Evolutionary conservation across 2,888 invertebrate genomes (phyloP).

Genomic region (Sialis fuliginosa): DNA sequence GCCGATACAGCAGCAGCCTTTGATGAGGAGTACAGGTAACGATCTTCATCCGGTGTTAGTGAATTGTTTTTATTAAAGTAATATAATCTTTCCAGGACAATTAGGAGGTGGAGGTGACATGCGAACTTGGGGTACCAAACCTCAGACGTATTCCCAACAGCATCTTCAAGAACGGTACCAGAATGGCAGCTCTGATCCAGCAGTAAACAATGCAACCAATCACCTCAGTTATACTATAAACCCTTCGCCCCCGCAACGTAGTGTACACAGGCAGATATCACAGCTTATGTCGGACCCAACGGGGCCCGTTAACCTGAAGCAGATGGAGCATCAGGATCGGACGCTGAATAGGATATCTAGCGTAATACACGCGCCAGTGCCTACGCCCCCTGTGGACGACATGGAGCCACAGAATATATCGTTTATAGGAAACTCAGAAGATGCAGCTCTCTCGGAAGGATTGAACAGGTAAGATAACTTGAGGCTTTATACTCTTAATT

Average conservation of each 20-base stretch:
- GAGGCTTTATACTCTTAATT: too few relatives aligned
- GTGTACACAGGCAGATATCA: slow-evolving; percentile 39
- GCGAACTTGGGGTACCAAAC: slow-evolving; percentile 19
- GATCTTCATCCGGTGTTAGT: slow-evolving; percentile 6
- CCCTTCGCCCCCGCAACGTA: slow-evolving; percentile 46
- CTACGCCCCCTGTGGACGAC: slow-evolving; percentile 57
- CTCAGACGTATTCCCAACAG: slow-evolving; percentile 5
- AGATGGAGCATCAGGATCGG: slow-evolving; percentile 19
- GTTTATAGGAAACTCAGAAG: slow-evolving; percentile 60
- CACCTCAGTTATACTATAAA: slow-evolving; percentile 39
- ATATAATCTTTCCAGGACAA: neutral
- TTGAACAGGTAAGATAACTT: too few relatives aligned
- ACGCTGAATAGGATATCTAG: slow-evolving; percentile 4
- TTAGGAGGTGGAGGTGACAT: slow-evolving; percentile 7
- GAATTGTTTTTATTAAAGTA: too few relatives aligned
- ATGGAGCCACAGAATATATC: slow-evolving; percentile 91
- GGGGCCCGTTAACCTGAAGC: slow-evolving; percentile 32
- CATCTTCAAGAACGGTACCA: slow-evolving; percentile 28
- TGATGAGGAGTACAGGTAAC: slow-evolving; percentile 9
- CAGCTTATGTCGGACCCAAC: slow-evolving; percentile 19
- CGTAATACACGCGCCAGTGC: slow-evolving; percentile 29
- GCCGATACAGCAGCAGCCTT: slow-evolving; percentile 22
- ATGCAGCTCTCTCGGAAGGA: slow-evolving; percentile 17
- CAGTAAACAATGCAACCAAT: slow-evolving; percentile 23
- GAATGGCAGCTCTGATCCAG: slow-evolving; percentile 41